Conservation (phyloP, 2,797 vertebrate species). For the Aselliscus stoliczkanus region DNA sequence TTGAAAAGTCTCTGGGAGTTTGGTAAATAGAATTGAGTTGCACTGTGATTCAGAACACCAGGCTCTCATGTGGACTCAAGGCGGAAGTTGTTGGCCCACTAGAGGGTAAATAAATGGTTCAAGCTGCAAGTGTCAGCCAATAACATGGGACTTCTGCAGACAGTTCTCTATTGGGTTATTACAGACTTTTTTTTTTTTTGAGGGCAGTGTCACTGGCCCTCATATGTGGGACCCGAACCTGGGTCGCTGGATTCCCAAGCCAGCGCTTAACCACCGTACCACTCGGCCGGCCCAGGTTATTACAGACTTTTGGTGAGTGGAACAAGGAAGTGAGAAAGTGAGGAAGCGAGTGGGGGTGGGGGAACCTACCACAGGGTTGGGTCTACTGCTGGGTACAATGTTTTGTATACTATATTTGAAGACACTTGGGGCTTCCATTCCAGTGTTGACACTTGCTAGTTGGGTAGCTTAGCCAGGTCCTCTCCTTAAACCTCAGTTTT, state of each 20-base stretch:
- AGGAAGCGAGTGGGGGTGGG: neutral
- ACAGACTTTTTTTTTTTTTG: neutral
- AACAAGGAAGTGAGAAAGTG: neutral
- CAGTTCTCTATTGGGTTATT: neutral
- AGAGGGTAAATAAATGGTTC: neutral
- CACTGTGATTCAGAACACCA: constrained; percentile 10
- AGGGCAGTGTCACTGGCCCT: too few relatives aligned
- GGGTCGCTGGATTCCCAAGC: too few relatives aligned
- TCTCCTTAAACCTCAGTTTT: neutral
- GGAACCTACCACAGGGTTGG: neutral
- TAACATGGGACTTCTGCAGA: neutral
- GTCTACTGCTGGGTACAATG: neutral
- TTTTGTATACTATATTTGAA: neutral
- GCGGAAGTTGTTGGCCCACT: neutral
- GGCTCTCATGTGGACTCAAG: neutral
- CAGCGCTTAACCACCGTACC: too few relatives aligned
- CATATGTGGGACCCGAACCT: too few relatives aligned
- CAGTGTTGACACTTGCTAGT: neutral
- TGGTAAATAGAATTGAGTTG: constrained; percentile 52
- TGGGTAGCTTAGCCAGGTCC: neutral
- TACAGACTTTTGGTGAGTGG: neutral
- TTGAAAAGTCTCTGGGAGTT: constrained; percentile 53
- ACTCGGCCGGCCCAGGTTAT: too few relatives aligned
- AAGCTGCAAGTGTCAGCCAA: neutral
- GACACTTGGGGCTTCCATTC: neutral